Conservation (phyloP, 2,113 vertebrate genomes). For the Harpagus bidentatus region DNA sequence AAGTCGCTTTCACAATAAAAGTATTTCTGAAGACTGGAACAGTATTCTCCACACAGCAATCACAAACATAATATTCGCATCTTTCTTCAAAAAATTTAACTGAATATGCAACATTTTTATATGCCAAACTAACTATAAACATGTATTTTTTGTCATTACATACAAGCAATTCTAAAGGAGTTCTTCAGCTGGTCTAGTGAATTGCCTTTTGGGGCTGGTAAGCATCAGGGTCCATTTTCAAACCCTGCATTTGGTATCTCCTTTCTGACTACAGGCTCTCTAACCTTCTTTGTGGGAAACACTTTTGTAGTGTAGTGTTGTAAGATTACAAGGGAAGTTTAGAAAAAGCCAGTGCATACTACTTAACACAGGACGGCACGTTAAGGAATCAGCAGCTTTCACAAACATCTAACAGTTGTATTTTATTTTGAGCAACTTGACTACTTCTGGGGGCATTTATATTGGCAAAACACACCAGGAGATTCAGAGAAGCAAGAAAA, state of each 20-base stretch:
- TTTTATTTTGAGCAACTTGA: neutral
- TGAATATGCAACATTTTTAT: neutral
- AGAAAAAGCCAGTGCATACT: neutral
- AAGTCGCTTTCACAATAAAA: neutral
- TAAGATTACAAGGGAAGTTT: neutral
- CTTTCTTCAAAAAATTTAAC: neutral
- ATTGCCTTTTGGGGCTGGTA: neutral
- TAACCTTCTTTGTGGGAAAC: neutral
- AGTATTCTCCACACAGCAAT: neutral
- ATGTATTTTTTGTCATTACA: neutral
- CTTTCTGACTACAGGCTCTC: neutral
- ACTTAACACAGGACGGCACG: neutral
- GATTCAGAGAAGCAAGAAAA: neutral
- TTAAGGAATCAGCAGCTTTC: neutral
- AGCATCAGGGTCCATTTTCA: neutral
- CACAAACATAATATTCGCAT: neutral
- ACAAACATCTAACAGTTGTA: neutral
- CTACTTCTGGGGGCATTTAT: neutral
- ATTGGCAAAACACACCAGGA: neutral
- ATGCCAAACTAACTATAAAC: neutral
- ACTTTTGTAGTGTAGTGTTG: neutral
- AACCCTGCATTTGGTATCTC: neutral
- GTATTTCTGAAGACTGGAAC: neutral
- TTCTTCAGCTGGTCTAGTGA: neutral
- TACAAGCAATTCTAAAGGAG: neutral